Conservation (phyloP, 2,888 invertebrate genomes). For the Melieria picta region DNA sequence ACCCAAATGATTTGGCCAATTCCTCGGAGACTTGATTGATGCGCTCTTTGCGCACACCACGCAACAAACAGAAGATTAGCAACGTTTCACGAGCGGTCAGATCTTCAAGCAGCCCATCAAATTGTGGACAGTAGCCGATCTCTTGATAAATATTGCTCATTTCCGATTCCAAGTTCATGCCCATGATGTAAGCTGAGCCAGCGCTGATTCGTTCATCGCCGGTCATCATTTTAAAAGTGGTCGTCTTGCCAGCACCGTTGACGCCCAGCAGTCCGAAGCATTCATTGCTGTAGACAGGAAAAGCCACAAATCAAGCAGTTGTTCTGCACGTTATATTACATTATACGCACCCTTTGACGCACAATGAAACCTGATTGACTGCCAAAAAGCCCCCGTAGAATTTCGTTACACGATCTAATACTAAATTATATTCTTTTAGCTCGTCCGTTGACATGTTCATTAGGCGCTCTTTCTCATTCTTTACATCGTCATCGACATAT, state of each 20-base stretch:
- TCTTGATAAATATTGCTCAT: slow-evolving; percentile 71
- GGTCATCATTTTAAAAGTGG: slow-evolving; percentile 90
- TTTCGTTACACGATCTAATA: slow-evolving; percentile 77
- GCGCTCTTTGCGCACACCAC: slow-evolving; percentile 69
- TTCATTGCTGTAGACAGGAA: slow-evolving; percentile 69
- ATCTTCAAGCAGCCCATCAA: slow-evolving; percentile 77
- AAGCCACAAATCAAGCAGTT: background rate
- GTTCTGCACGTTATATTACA: background rate
- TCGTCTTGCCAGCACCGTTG: slow-evolving; percentile 89
- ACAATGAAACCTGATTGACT: slow-evolving; percentile 79
- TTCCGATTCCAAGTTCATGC: slow-evolving; percentile 68
- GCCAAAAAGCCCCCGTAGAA: slow-evolving; percentile 79
- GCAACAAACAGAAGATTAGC: slow-evolving; percentile 72
- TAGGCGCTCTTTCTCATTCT: slow-evolving; percentile 68
- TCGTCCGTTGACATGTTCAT: slow-evolving; percentile 61
- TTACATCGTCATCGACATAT: slow-evolving; percentile 72
- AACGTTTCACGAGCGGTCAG: slow-evolving; percentile 78
- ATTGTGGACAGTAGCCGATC: slow-evolving; percentile 81
- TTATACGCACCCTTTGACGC: slow-evolving; percentile 61
- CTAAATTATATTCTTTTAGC: slow-evolving; percentile 68
- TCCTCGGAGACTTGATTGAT: slow-evolving; percentile 58
- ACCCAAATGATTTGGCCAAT: slow-evolving; percentile 70
- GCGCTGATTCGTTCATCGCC: slow-evolving; percentile 79
- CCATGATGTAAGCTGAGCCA: slow-evolving; percentile 77
- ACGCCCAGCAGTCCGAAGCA: slow-evolving; percentile 86